Base-by-base conservation (phyloP, 2,113 vertebrate species). In the Neofelis nebulosa region DNA sequence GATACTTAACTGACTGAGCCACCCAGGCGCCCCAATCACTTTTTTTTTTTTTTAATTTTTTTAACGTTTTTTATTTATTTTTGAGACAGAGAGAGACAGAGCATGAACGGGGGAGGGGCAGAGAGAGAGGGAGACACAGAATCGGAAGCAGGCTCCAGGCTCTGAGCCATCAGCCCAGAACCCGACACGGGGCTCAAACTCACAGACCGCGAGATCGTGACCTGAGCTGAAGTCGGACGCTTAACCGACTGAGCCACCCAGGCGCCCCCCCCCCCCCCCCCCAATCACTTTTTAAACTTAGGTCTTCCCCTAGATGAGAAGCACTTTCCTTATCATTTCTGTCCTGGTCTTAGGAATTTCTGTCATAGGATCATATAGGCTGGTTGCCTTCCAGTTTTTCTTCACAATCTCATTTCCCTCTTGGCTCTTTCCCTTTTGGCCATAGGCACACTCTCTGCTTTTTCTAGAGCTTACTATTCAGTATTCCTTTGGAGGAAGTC, bases 341-440 rank as follows among this genome's bases (percentile, higher is more conserved):
- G 0, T 65, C 45, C 10, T 3, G 27, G 31, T 19, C 52, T 38
- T n/a, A 21, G 73, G 29, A 16, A 31, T 82, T n/a, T 33, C 29
- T 57, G 0, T 68, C 2, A 0, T 8, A 10, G 66, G 50, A 45
- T 73, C 9, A 4, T 7, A 0, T 0, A 29, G 33, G 31, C 79
- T 90, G 29, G 10, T 36, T 61, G 13, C 69, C 48, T 48, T 78
- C 45, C 10, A 11, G 0, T 5, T 74, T 90, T 48, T 38, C 25
- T 4, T 87, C 14, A 78, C 33, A 33, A 2, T 66, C n/a, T 83
- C 15, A 4, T 45, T 73, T 89, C 16, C 10, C 18, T 81, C 57
- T 80, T 69, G 41, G 19, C 65, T 8, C 36, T 78, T n/a, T 27
- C 29, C 48, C 78, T 57, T 91, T 81, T 78, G 48, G 31, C 66